Percentiles rank a stretch among this genome's conserved stretches.
Conservation (phyloP, 2,113 vertebrate species). For the Bostrychus sinensis region DNA sequence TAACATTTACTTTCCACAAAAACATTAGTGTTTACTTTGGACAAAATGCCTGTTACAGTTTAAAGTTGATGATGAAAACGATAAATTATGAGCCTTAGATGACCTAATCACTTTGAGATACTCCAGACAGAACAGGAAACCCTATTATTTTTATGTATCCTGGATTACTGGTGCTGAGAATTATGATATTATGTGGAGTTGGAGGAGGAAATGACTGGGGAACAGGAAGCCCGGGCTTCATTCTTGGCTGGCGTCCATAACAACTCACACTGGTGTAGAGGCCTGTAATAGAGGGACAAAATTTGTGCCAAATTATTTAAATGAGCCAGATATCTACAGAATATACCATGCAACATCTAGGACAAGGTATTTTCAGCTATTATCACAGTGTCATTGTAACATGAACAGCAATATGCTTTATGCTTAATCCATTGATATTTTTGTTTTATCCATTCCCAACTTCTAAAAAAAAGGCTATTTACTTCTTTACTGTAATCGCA, state of each 20-base stretch:
- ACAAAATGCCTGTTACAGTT: not conserved
- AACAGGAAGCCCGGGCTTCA: not conserved
- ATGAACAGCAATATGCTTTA: not conserved
- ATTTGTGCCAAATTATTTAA: not conserved
- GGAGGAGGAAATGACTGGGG: conserved; percentile 11
- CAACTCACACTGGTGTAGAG: not conserved
- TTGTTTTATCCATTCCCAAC: conserved; percentile 18
- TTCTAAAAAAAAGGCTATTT: conserved; percentile 17
- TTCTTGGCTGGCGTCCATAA: not conserved
- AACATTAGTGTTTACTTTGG: not conserved
- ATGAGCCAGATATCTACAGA: not conserved
- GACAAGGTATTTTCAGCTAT: not conserved
- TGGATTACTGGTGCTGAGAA: conserved; percentile 19
- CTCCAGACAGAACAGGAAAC: conserved; percentile 16
- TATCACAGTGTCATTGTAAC: not conserved
- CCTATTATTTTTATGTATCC: conserved; percentile 20
- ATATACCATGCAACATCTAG: not conserved
- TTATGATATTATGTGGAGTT: conserved; percentile 17
- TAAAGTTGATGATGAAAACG: not conserved
- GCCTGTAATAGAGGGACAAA: not conserved
- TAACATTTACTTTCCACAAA: no score
- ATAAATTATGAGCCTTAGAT: not conserved
- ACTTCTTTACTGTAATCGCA: conserved; percentile 66
- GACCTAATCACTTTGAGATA: not conserved
- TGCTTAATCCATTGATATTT: conserved; percentile 2